These are phyloP conservation scores for Arbacia lixula DNA, from an alignment of 53 echinoderm and acorn worm genomes.

Conservation along the genomic window DNA sequence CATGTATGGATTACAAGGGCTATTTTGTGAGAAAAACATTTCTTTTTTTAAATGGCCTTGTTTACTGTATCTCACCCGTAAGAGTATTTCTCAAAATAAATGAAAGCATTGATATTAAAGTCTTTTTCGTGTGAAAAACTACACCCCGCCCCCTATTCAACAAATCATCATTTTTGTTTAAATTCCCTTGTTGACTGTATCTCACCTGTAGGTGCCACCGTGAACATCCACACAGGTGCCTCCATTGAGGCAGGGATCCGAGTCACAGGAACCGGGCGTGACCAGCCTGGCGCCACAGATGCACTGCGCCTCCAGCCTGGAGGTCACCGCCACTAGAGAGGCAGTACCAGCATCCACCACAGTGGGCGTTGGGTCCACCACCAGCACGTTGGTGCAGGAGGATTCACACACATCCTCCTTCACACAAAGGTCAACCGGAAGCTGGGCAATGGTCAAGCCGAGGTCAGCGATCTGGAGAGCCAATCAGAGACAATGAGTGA, in stretches of 20 bases:
- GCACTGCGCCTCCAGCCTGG: constrained; percentile 72
- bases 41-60: too few species aligned
- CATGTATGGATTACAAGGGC: too few species aligned
- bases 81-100: too few species aligned
- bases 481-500: too few species aligned
- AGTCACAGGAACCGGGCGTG: constrained; percentile 63
- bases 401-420: constrained; percentile 88
- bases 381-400: constrained; percentile 87
- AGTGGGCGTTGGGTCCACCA: constrained; percentile 73
- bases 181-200: too few species aligned
- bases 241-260: constrained; percentile 81
- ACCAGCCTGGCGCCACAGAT: constrained; percentile 68
- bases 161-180: too few species aligned
- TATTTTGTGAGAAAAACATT: too few species aligned
- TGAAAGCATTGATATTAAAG: too few species aligned
- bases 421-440: constrained; percentile 88
- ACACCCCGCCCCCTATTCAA: too few species aligned
- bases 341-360: constrained; percentile 75
- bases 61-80: too few species aligned
- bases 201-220: constrained; percentile 43
- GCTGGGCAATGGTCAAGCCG: constrained; percentile 77
- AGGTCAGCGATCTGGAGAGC: constrained; percentile 72
- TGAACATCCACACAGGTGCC: constrained; percentile 81
- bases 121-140: too few species aligned
- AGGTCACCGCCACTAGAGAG: constrained; percentile 84